A percentile compares a stretch with the other conserved stretches of the same genome.
These are phyloP conservation scores for Eugnorisma glareosa DNA, from an alignment of 2,888 invertebrate genomes.

Conservation along the genomic window DNA sequence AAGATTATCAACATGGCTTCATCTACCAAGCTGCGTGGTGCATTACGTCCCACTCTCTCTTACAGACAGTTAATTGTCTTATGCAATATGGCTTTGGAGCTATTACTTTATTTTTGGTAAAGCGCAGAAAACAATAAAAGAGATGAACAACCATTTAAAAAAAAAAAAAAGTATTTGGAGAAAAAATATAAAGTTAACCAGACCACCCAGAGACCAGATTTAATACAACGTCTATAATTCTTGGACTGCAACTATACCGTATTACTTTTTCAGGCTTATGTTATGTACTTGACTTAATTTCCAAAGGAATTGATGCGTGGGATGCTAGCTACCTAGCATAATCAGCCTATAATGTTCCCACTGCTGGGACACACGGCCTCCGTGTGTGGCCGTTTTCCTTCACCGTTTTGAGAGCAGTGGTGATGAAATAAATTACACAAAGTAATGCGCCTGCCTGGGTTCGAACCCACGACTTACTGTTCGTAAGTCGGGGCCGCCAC, in stretches of 20 bases:
- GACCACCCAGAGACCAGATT: no score
- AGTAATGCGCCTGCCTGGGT: no score
- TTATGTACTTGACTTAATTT: not conserved
- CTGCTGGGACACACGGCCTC: no score
- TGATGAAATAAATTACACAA: no score
- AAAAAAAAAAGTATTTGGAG: not conserved
- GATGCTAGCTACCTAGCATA: no score
- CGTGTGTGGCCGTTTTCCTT: no score
- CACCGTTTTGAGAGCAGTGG: no score
- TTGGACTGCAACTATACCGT: not conserved
- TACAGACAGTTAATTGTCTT: not conserved
- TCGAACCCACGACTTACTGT: no score
- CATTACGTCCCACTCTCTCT: not conserved
- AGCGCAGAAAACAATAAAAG: not conserved
- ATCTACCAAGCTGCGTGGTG: not conserved
- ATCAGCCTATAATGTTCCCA: no score
- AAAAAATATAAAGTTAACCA: not conserved
- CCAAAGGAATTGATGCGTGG: not conserved
- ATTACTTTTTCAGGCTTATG: not conserved
- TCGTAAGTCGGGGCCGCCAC: no score
- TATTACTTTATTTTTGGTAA: not conserved
- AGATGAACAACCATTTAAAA: not conserved
- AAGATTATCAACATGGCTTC: not conserved
- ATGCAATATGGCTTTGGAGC: not conserved
- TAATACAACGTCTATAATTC: not conserved